Conservation (phyloP, 2,797 vertebrate species). For the Hirundo rustica region DNA sequence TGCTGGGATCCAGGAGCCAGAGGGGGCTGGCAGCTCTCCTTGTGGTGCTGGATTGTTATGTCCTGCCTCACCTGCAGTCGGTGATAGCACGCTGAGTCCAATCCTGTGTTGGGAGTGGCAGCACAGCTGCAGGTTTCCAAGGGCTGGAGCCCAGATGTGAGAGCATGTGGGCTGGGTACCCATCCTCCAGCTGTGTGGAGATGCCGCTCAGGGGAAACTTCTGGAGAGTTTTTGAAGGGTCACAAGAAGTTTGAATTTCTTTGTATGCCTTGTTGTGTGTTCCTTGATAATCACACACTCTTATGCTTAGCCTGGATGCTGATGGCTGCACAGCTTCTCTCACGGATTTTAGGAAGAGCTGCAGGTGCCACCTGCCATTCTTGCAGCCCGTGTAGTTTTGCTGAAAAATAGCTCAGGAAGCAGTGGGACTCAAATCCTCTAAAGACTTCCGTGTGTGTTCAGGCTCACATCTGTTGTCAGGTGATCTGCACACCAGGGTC, state of each 20-base stretch:
- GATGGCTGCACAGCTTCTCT: background rate
- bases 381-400: background rate
- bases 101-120: background rate
- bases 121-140: background rate
- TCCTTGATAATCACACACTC: background rate
- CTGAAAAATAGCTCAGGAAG: background rate
- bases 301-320: background rate
- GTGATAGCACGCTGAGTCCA: background rate
- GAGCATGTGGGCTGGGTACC: background rate
- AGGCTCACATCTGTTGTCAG: background rate
- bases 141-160: background rate
- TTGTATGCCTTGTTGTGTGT: accelerated
- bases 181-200: background rate
- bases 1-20: background rate
- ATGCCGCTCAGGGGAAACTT: background rate
- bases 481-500: background rate
- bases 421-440: background rate
- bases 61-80: background rate
- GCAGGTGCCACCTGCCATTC: background rate
- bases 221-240: background rate
- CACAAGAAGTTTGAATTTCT: background rate
- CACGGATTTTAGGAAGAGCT: background rate
- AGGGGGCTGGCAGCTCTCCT: accelerated
- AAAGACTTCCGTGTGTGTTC: background rate
- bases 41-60: background rate